Evolutionary conservation across 2,888 invertebrate genomes (phyloP).

Genomic region (Scrobipalpa atriplicella): DNA sequence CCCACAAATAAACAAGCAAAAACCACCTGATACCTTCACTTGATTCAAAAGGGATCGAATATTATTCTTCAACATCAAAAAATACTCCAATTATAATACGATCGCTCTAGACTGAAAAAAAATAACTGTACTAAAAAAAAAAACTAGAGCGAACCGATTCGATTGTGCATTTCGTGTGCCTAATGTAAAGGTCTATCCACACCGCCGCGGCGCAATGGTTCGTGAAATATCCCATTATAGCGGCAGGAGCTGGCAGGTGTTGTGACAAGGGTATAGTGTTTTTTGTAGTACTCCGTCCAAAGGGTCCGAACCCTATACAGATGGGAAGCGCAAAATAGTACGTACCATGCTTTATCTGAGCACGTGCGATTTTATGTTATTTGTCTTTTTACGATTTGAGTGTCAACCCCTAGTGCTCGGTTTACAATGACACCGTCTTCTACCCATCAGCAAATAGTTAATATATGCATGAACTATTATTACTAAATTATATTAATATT

Average conservation of each 20-base stretch:
- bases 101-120: background rate
- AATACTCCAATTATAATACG: slow-evolving; percentile 5
- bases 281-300: slow-evolving; percentile 35
- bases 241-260: slow-evolving; percentile 56
- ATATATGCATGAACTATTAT: no score
- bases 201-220: slow-evolving; percentile 39
- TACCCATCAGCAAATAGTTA: no score
- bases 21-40: background rate
- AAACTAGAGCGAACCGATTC: background rate
- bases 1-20: background rate
- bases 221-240: slow-evolving; percentile 55
- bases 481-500: no score
- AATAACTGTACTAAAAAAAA: background rate
- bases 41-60: background rate
- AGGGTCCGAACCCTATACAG: slow-evolving; percentile 6
- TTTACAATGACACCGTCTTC: no score
- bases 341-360: slow-evolving; percentile 1
- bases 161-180: slow-evolving; percentile 27
- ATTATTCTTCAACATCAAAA: background rate
- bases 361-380: background rate
- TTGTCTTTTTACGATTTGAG: background rate
- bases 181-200: slow-evolving; percentile 17
- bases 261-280: slow-evolving; percentile 54
- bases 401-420: no score
- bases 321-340: background rate